Percentiles rank a stretch among this genome's conserved stretches.
phyloP scores from a whole-genome alignment of 1,140 invertebrate species.

The Formica selysi region DNA sequence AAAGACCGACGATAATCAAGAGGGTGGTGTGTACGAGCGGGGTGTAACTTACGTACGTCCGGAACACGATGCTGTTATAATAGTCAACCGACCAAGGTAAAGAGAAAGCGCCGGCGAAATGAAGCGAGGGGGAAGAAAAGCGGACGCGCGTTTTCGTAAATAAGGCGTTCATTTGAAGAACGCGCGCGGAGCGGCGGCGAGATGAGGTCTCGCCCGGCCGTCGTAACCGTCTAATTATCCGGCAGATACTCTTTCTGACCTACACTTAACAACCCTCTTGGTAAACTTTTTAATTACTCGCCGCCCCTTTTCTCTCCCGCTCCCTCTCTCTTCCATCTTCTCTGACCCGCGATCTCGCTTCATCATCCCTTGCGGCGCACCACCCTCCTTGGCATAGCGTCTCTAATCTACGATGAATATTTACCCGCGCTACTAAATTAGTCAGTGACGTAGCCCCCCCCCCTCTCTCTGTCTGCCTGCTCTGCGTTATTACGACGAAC shows the following conservation, averaged over 20 bases:
- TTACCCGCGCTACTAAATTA: slow-evolving; percentile 58
- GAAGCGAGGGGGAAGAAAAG: slow-evolving; percentile 33
- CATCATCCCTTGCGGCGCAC: slow-evolving; percentile 18
- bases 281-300: slow-evolving; percentile 72
- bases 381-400: slow-evolving; percentile 20
- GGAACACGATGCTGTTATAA: slow-evolving; percentile 35
- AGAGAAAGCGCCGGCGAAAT: neutral
- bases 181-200: slow-evolving; percentile 50
- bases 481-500: slow-evolving; percentile 32
- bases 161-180: slow-evolving; percentile 69
- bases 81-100: neutral
- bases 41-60: slow-evolving; percentile 18
- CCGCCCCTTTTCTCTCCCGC: neutral
- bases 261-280: slow-evolving; percentile 68
- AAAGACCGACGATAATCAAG: slow-evolving; percentile 17
- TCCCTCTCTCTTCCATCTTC: neutral
- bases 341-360: slow-evolving; percentile 20
- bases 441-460: slow-evolving; percentile 29
- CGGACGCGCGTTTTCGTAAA: slow-evolving; percentile 53
- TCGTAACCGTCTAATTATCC: slow-evolving; percentile 75
- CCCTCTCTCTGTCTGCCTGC: neutral
- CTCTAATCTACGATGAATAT: slow-evolving; percentile 65
- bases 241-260: slow-evolving; percentile 70
- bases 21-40: neutral
- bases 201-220: slow-evolving; percentile 60